These are phyloP conservation scores for Xiphias gladius DNA, from an alignment of 2,113 vertebrate species.

Conservation along the genomic window DNA sequence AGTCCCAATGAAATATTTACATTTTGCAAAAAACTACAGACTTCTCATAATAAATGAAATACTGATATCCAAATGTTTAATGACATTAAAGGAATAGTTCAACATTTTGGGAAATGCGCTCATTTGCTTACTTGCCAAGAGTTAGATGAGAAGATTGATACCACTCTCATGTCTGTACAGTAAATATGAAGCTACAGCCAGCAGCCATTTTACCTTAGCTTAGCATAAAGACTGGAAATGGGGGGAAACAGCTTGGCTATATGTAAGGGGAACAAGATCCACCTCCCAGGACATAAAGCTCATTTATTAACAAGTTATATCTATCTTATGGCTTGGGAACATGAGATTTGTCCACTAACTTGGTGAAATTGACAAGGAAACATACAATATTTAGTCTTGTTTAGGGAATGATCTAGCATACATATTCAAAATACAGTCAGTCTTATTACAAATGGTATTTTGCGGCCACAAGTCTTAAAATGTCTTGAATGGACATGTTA, in stretches of 20 bases:
- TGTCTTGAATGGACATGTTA: background rate
- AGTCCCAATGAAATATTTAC: background rate
- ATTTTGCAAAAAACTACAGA: background rate
- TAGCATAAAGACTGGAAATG: background rate
- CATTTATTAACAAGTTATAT: background rate
- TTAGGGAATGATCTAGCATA: background rate
- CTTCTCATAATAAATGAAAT: background rate
- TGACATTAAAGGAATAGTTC: background rate
- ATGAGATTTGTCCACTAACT: background rate
- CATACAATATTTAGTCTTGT: background rate
- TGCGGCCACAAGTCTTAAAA: background rate
- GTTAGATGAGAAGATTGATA: background rate
- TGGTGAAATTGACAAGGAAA: background rate
- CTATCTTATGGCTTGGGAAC: too few species aligned
- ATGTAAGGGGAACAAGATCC: too few species aligned
- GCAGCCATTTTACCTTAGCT: background rate
- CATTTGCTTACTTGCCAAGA: background rate
- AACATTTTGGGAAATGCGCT: background rate
- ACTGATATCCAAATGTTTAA: background rate
- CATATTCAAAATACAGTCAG: background rate
- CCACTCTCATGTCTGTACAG: too few species aligned
- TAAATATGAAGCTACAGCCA: too few species aligned
- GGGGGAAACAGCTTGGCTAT: background rate
- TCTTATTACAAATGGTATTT: background rate
- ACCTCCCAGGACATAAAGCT: background rate